Percentiles rank a stretch among this genome's conserved stretches.
Evolutionary conservation across 2,888 invertebrate genomes (phyloP).

Genomic region (Hydrotaea diabolus): DNA sequence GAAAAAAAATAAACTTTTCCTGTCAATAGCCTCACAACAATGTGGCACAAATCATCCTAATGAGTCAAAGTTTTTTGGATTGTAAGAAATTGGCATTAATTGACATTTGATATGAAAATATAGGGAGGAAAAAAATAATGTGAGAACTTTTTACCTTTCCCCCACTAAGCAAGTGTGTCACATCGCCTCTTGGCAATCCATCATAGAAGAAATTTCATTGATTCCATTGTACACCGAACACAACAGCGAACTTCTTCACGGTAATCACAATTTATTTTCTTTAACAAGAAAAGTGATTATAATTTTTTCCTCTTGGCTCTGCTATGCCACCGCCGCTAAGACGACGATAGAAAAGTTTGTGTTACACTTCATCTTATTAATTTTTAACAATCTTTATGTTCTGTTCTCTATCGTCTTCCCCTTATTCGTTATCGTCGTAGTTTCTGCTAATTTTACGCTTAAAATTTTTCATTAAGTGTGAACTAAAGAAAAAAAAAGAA

Average conservation of each 20-base stretch:
- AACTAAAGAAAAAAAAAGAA: background rate
- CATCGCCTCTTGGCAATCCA: background rate
- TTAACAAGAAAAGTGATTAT: slow-evolving; percentile 28
- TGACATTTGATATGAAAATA: slow-evolving; percentile 5
- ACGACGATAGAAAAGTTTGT: slow-evolving; percentile 4
- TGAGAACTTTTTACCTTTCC: background rate
- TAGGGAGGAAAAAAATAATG: background rate
- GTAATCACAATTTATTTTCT: slow-evolving; percentile 15
- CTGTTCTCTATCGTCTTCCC: background rate
- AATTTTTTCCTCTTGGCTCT: background rate
- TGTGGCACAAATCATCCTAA: background rate
- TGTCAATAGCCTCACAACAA: too few species aligned
- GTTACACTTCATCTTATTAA: slow-evolving; percentile 26
- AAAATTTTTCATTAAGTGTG: slow-evolving; percentile 20
- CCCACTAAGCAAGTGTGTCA: background rate
- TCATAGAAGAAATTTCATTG: background rate
- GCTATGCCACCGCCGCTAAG: background rate
- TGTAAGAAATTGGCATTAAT: background rate
- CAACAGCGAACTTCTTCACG: background rate
- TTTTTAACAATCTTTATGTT: slow-evolving; percentile 8
- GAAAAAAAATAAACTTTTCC: too few species aligned
- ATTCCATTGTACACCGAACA: background rate
- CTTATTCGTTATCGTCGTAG: background rate
- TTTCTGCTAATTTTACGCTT: slow-evolving; percentile 10
- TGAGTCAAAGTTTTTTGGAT: background rate